Evolutionary conservation across 1,140 invertebrate genomes (phyloP), one percentile per base, ranked within the genome.

Genomic region (Macrostomum lignano): DNA sequence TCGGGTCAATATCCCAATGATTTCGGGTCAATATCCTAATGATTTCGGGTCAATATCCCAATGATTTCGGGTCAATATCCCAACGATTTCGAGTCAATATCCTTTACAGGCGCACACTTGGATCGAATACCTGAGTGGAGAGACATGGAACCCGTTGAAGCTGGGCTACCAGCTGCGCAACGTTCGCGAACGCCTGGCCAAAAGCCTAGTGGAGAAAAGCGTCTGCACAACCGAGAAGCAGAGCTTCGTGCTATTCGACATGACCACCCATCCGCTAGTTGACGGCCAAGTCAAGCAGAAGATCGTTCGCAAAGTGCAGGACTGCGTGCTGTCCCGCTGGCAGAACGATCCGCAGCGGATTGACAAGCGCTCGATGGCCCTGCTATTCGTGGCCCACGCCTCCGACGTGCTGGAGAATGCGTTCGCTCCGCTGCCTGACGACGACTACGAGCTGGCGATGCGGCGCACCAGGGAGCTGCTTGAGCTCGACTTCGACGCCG

Each of bases 181-280:
- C 67, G 88, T 98, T 0, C 67, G 91, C 40, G 91, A 98, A 65
- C 68, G 91, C 48, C 65, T 99, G 47, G 91, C 91, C 7, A 99
- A 99, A 58, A 96, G 94, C 64, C 66, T 99, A 44, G 88, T 96
- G 13, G 91, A 98, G 56, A 99, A 99, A 61, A 88, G 91, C 41
- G 82, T 99, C n/a, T 66, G 94, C 38, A 93, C 86, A 3, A 98
- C 91, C 33, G 91, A 98, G 61, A 96, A 96, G 65, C 88, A 98
- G 61, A 96, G 98, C 62, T 98, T 98, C 61, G 63, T 98, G 41
- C 62, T 98, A 13, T 98, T 98, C 62, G 91, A 98, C 64, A 98
- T 98, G 86, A 98, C 91, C 17, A 98, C 88, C 42, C 91, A 98
- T 68, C 91, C 91, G 22, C 65, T 98, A 24, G 82, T 76, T 33